Conservation (phyloP, 2,113 vertebrate genomes). For the Rostratula benghalensis region DNA sequence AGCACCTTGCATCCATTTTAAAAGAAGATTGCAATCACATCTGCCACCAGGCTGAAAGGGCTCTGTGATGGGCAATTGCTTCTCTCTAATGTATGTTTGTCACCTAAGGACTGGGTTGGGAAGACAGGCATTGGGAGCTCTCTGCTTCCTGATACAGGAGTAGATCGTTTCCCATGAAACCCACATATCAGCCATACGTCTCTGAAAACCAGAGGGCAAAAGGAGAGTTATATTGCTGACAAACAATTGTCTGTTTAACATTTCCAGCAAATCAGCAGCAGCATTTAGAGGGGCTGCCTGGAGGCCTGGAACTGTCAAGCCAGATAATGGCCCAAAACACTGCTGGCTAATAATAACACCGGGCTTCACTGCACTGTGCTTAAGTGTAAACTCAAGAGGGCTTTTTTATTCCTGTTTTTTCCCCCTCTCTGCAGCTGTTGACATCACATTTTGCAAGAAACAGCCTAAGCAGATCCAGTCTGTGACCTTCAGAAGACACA, state of each 20-base stretch:
- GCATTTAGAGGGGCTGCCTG: conserved; percentile 48
- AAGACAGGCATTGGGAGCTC: not conserved
- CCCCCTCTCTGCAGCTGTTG: not conserved
- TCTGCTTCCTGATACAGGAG: not conserved
- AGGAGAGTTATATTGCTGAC: conserved; percentile 32
- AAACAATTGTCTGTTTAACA: conserved; percentile 62
- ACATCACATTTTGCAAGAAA: not conserved
- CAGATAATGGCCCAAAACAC: conserved; percentile 48
- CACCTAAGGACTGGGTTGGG: not conserved
- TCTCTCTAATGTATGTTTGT: not conserved
- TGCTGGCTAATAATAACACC: conserved; percentile 40
- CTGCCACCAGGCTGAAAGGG: not conserved
- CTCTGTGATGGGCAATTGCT: not conserved
- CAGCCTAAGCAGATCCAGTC: not conserved
- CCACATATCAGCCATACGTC: not conserved
- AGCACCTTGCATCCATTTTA: not conserved
- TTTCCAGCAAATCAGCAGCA: conserved; percentile 53
- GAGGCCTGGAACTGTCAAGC: conserved; percentile 52
- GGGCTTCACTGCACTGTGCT: not conserved
- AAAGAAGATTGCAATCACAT: not conserved
- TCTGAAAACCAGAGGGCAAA: conserved; percentile 24
- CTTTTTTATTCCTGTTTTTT: not conserved
- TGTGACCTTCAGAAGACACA: conserved; percentile 20
- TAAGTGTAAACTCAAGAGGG: not conserved
- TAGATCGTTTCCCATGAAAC: conserved; percentile 7